phyloP scores from a whole-genome alignment of 2,797 vertebrate genomes.

The Spatula clypeata region DNA sequence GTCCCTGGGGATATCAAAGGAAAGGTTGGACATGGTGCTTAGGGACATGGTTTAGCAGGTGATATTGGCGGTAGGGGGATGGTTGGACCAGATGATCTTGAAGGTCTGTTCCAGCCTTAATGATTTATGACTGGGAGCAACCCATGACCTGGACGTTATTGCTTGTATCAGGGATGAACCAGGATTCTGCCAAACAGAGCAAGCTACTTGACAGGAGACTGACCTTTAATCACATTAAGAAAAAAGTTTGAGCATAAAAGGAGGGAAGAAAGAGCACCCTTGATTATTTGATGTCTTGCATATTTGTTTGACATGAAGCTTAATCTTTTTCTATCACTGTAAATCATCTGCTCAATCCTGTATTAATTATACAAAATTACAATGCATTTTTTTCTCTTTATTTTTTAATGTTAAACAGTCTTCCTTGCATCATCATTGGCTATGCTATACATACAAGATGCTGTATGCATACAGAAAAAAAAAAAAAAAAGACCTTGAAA shows the following conservation, averaged over 20 bases:
- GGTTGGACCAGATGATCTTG: too few relatives aligned
- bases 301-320: not conserved
- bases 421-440: not conserved
- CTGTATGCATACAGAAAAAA: not conserved
- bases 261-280: not conserved
- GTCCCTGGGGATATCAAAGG: too few relatives aligned
- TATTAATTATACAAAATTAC: not conserved
- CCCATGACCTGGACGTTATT: constrained; percentile 3
- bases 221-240: not conserved
- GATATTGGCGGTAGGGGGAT: too few relatives aligned
- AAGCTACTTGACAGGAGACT: not conserved
- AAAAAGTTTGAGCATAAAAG: not conserved
- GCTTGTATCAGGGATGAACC: not conserved
- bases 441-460: not conserved
- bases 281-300: not conserved
- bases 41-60: too few relatives aligned
- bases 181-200: not conserved
- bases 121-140: not conserved
- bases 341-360: not conserved
- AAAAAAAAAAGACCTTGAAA: not conserved
- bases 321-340: not conserved
- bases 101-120: too few relatives aligned
- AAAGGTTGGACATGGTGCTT: too few relatives aligned
- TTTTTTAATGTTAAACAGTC: not conserved
- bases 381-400: fast-evolving